These are phyloP conservation scores for Papilio demoleus DNA, from an alignment of 2,888 invertebrate species.

Conservation along the genomic window DNA sequence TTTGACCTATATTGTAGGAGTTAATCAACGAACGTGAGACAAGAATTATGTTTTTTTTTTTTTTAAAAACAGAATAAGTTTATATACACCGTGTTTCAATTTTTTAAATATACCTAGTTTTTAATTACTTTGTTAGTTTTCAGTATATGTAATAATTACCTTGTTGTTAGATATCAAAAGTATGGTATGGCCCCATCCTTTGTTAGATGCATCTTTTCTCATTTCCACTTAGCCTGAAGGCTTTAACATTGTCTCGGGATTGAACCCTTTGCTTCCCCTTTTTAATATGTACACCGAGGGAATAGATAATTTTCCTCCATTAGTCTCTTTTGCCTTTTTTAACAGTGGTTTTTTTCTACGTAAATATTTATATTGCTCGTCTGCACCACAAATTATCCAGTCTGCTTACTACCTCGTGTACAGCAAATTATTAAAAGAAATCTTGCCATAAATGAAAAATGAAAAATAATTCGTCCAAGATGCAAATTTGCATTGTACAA, in stretches of 20 bases:
- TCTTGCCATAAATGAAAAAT: neutral
- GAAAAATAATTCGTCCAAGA: too few species aligned
- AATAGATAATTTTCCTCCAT: conserved; percentile 23
- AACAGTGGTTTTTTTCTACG: neutral
- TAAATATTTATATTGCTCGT: neutral
- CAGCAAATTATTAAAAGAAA: neutral
- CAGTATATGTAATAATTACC: neutral
- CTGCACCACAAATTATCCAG: neutral
- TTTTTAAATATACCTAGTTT: too few species aligned
- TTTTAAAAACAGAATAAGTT: too few species aligned
- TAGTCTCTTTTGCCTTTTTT: conserved; percentile 3
- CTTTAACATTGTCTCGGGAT: conserved; percentile 20
- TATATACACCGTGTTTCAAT: too few species aligned
- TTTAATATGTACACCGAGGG: conserved; percentile 20
- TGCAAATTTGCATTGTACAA: too few species aligned
- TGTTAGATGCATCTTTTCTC: conserved; percentile 9
- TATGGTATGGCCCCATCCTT: conserved; percentile 4
- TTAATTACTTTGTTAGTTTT: neutral
- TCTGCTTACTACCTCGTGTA: neutral
- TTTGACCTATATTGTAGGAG: too few species aligned
- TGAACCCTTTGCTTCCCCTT: conserved; percentile 21
- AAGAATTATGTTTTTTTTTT: too few species aligned
- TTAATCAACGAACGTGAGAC: too few species aligned
- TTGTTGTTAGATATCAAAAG: conserved; percentile 18
- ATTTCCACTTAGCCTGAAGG: conserved; percentile 17